phyloP scores from a whole-genome alignment of 2,888 invertebrate genomes.

The Phaonia tiefii region DNA sequence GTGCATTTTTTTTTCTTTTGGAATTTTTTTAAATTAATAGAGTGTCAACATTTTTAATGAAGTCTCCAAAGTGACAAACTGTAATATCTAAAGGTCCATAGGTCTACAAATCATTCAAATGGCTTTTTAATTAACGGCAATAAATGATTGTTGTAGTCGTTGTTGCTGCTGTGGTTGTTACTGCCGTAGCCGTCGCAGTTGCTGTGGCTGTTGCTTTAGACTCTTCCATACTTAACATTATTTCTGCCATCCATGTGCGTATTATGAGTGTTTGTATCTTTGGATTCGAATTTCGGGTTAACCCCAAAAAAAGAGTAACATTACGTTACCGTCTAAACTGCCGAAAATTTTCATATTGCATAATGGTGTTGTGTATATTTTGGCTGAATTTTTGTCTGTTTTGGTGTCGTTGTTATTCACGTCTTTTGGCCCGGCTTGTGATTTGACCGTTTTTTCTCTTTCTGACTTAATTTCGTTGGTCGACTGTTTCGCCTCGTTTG shows the following conservation, averaged over 20 bases:
- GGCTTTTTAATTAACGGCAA: conserved; percentile 46
- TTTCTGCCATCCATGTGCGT: too few relatives aligned
- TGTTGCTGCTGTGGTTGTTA: not conserved
- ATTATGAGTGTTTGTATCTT: too few relatives aligned
- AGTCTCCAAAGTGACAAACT: conserved; percentile 22
- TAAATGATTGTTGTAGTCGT: conserved; percentile 25
- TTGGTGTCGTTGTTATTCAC: not conserved
- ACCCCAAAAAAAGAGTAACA: conserved; percentile 58
- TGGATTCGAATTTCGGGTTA: too few relatives aligned
- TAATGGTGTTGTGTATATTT: conserved; percentile 49
- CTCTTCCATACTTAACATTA: too few relatives aligned
- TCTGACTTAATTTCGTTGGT: not conserved
- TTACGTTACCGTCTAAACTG: conserved; percentile 62
- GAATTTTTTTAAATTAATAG: conserved; percentile 4
- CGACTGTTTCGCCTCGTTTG: conserved; percentile 46
- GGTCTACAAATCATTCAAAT: conserved; percentile 33
- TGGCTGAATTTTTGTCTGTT: not conserved
- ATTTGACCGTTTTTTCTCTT: not conserved
- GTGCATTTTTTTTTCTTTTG: not conserved
- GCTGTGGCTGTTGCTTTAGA: too few relatives aligned
- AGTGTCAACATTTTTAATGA: conserved; percentile 33
- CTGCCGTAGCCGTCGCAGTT: too few relatives aligned
- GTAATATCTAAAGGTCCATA: conserved; percentile 35
- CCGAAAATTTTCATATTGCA: conserved; percentile 60
- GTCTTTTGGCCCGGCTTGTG: conserved; percentile 4